A percentile compares a stretch with the other conserved stretches of the same genome.
These are phyloP conservation scores for Geopemphigus sp. DNA, from an alignment of 1,140 invertebrate genomes.

Conservation along the genomic window DNA sequence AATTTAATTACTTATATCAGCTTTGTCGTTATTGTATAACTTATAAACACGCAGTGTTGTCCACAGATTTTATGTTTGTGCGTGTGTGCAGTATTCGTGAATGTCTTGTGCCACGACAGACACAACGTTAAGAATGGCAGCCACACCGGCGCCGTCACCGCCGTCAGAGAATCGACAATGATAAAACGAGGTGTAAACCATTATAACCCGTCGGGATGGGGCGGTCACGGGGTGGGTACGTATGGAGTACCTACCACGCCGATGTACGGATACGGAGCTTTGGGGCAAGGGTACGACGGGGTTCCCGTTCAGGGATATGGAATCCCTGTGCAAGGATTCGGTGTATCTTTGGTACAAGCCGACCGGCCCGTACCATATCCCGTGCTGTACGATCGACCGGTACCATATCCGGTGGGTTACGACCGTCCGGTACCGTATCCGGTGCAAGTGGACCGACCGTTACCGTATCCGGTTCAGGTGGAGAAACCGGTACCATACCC, in stretches of 20 bases:
- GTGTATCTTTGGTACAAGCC: not conserved
- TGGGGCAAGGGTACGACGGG: not conserved
- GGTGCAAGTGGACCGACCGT: constrained; percentile 67
- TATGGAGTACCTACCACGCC: constrained; percentile 22
- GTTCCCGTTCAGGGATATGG: not conserved
- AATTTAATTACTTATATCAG: too few species aligned
- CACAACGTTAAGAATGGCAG: not conserved
- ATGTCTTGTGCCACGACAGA: not conserved
- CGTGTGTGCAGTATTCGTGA: not conserved
- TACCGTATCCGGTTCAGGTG: constrained; percentile 68
- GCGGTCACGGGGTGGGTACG: constrained; percentile 9
- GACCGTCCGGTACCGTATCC: constrained; percentile 57
- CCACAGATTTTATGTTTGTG: constrained; percentile 14
- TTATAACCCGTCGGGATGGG: not conserved
- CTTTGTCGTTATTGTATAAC: too few species aligned
- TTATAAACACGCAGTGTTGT: not conserved
- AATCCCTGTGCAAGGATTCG: not conserved
- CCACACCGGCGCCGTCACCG: not conserved
- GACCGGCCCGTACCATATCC: constrained; percentile 16
- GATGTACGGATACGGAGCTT: not conserved
- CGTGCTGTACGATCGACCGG: constrained; percentile 10
- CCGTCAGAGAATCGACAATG: not conserved
- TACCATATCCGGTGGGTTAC: not conserved
- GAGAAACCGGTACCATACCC: constrained; percentile 25
- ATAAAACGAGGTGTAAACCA: constrained; percentile 3